These are phyloP conservation scores for Autographa gamma DNA, from an alignment of 2,888 invertebrate genomes.

Conservation along the genomic window DNA sequence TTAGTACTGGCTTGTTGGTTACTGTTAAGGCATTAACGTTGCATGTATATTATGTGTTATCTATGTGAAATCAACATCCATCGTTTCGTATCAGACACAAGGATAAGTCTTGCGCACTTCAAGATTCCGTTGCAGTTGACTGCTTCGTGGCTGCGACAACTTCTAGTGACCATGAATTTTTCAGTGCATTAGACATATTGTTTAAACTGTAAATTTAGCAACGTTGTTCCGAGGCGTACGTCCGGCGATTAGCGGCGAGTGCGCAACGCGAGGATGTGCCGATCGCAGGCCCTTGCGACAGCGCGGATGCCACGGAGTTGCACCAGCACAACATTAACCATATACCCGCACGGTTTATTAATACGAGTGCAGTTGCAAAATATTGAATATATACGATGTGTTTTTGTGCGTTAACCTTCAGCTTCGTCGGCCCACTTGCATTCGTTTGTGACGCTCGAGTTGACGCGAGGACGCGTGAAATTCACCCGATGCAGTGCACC, in stretches of 20 bases:
- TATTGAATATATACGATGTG: slow-evolving; percentile 80
- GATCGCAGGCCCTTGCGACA: slow-evolving; percentile 82
- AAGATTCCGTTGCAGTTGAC: slow-evolving; percentile 30
- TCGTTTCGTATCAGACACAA: slow-evolving; percentile 43
- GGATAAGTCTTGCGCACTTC: slow-evolving; percentile 34
- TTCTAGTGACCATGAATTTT: slow-evolving; percentile 63
- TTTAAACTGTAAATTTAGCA: slow-evolving; percentile 71
- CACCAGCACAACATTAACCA: slow-evolving; percentile 77
- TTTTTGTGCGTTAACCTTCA: slow-evolving; percentile 86
- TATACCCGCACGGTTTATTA: slow-evolving; percentile 80
- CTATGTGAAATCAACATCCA: slow-evolving; percentile 28
- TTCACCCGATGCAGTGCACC: slow-evolving; percentile 59
- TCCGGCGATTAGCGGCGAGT: slow-evolving; percentile 84
- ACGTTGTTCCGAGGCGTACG: slow-evolving; percentile 81
- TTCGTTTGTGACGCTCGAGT: slow-evolving; percentile 84
- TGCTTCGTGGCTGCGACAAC: slow-evolving; percentile 29
- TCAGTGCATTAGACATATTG: slow-evolving; percentile 66
- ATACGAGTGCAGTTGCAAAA: slow-evolving; percentile 86
- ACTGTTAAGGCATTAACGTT: slow-evolving; percentile 15
- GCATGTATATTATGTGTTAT: slow-evolving; percentile 22
- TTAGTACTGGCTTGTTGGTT: slow-evolving; percentile 38
- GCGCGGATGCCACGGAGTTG: slow-evolving; percentile 86
- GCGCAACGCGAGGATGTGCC: slow-evolving; percentile 86
- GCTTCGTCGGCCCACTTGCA: slow-evolving; percentile 83
- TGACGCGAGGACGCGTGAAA: slow-evolving; percentile 81